Evolutionary conservation across 1,140 invertebrate genomes (phyloP), one percentile per base, ranked within the genome.

Genomic region (Hycleus cichorii): DNA sequence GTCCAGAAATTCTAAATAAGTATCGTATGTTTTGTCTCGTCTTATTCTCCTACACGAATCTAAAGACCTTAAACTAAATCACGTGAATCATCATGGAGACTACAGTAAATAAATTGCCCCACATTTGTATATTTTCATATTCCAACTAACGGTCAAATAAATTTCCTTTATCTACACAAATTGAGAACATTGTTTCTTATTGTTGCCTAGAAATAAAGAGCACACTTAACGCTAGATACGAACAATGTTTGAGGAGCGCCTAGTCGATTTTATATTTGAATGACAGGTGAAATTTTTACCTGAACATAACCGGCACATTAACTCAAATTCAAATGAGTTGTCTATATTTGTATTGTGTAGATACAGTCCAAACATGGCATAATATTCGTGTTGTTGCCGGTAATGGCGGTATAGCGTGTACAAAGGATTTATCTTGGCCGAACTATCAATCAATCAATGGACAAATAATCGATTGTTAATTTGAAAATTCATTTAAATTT

Each of bases 391-490:
- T 40, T 32, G 9, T 25, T 40, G 10, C n/a, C 26, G 12, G 24
- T 51, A 52, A 58, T 52, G 57, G 57, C 49, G 57, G 57, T 27
- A 52, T 53, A 9, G 49, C 44, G 44, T 51, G 50, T 39, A 49
- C 49, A 58, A 32, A 39, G 18, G 11, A 24, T 38, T 18, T 40
- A 58, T 32, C 32, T 32, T 32, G 32, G 46, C 47, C 10, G 43
- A 50, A 12, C 49, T 25, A 58, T 58, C 57, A 58, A 58, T 58
- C 57, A 58, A 58, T 58, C 57, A 58, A 38, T 49, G 42, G 49
- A 58, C 51, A 58, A 47, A 58, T 32, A 32, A 32, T 32, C 4
- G 32, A 58, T 46, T 52, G 52, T 45, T 50, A 58, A 50, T 58
- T 58, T 58, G 47, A 58, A 58, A 58, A 53, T 50, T 47, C 49